Evolutionary conservation across 2,113 vertebrate genomes (phyloP), one percentile per base, ranked within the genome.

Genomic region (Dasypus novemcinctus): DNA sequence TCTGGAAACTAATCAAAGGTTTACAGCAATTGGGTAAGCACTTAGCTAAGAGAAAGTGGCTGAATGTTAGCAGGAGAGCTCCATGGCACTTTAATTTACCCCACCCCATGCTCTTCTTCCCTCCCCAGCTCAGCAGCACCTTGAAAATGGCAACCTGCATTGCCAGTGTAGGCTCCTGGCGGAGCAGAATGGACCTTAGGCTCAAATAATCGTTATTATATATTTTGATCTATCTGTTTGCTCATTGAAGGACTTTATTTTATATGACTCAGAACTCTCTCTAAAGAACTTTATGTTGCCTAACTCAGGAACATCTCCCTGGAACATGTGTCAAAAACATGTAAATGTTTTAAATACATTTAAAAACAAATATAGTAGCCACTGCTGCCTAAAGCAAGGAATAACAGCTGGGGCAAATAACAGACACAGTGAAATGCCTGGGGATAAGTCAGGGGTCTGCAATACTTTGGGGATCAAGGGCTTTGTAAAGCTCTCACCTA

Each of bases 21-120:
- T 74, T 75, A 90, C 18, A 79, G n/a, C 31, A 83, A 92, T 23
- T 41, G 87, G 23, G 38, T 72, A n/a, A 69, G 75, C 23, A 20
- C 46, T 11, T 6, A 11, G 69, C n/a, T 63, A n/a, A 43, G 43
- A 54, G 92, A 81, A 46, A 25, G 33, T 8, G 61, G 13, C 13
- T 46, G 10, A 64, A 18, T 38, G 38, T 76, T 84, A 75, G 54
- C 17, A 31, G 43, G n/a, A 49, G 27, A 82, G 38, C 49, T 59
- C 12, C 68, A 68, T 52, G 54, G 91, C 66, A 68, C 64, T 93
- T 52, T 49, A 68, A 49, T 59, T 10, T 49, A 46, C 11, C n/a
- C 54, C 38, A 11, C 23, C 43, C 52, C 31, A 20, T 0, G 12
- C 12, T 52, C 2, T 23, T 1, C 25, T 38, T 7, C 3, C 1